Evolutionary conservation across 2,797 vertebrate species (phyloP), one percentile per base, ranked within the genome.

Genomic region (Melanotaenia parkinsoni): DNA sequence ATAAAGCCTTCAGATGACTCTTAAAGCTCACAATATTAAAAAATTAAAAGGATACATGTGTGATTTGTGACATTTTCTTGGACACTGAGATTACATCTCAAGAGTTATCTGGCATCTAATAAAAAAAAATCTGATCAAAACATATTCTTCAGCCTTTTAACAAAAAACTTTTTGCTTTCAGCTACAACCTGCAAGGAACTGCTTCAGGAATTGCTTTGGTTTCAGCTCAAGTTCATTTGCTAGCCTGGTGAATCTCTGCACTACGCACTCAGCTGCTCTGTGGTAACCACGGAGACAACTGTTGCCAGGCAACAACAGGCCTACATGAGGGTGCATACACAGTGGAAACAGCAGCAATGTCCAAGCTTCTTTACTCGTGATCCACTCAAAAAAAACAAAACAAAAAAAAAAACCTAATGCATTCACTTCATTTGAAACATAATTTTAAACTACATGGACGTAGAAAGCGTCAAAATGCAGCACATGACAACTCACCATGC

Each of bases 401-500:
- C 87, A 83, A 82, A 40, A 40, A 43, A 43, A 40, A 20, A 45
- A 47, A n/a, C 11, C 3, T 14, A 50, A 50, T 50, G 78, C 59
- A 79, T 67, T 82, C 63, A 40, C 69, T 58, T 65, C 43, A 22
- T 76, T 32, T 73, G 67, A 79, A 81, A 66, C 32, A 70, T 14
- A 61, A 78, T 13, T 69, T 62, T 47, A 50, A 16, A 30, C 73
- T 20, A 12, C 43, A 63, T 40, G 37, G 28, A 56, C 22, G 30
- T 1, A 30, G 28, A 53, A 20, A 13, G 51, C 37, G 8, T 50
- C 61, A 58, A 45, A 1, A 51, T 47, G 51, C 66, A 51, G 54
- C 62, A 68, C 9, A 43, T 43, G 45, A 59, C 54, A 40, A 50
- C 93, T 83, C 95, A 99, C 98, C 97, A 99, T 97, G 93, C 96